A percentile compares a stretch with the other conserved stretches of the same genome.
phyloP scores from a whole-genome alignment of 2,113 vertebrate genomes.

The Erinaceus europaeus region DNA sequence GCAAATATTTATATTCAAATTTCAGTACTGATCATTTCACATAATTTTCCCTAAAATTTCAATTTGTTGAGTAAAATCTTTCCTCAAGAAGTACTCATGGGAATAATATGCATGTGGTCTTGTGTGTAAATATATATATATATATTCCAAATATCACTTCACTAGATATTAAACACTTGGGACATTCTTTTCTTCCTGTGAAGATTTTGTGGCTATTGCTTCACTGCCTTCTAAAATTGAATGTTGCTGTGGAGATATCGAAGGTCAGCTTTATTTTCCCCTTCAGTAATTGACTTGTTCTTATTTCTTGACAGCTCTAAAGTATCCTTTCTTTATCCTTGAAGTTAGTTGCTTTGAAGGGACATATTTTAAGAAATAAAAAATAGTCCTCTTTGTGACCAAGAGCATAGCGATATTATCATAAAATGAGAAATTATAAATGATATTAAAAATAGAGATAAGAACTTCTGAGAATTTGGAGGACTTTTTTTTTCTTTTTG shows the following conservation, averaged over 20 bases:
- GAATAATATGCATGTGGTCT: not conserved
- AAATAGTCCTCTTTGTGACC: not conserved
- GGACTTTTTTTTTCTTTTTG: not conserved
- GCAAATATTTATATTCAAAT: not conserved
- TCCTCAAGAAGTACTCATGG: not conserved
- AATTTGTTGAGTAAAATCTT: not conserved
- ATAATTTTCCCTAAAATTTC: not conserved
- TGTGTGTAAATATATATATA: too few species aligned
- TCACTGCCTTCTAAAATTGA: conserved; percentile 15
- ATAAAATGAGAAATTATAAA: conserved; percentile 47
- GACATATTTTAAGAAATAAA: not conserved
- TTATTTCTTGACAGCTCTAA: conserved; percentile 4
- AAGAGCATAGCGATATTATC: conserved; percentile 15
- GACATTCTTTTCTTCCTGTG: not conserved
- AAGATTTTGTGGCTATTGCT: not conserved
- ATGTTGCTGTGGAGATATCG: not conserved
- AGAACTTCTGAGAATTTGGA: conserved; percentile 20
- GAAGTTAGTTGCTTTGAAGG: not conserved
- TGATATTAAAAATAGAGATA: conserved; percentile 36
- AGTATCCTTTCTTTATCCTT: conserved; percentile 1
- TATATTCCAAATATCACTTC: too few species aligned
- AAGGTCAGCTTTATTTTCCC: conserved; percentile 25
- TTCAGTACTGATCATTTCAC: not conserved
- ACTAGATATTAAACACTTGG: not conserved
- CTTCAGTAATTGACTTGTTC: conserved; percentile 6